phyloP scores from a whole-genome alignment of 2,113 vertebrate species.

The Serinus canaria region DNA sequence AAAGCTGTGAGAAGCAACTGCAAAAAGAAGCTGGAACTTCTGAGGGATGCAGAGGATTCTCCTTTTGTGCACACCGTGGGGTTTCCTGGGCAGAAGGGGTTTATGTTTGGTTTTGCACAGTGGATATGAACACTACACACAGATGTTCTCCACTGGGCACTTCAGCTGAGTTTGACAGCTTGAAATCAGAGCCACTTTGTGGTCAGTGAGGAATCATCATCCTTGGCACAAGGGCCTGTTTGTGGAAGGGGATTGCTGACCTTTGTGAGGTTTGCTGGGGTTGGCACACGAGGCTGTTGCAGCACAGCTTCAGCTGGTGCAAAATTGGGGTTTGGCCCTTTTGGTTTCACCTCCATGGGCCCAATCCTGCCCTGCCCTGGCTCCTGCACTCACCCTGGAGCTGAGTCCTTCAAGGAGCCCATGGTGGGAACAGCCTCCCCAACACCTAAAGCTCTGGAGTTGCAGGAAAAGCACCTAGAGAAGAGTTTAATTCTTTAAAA shows the following conservation, averaged over 20 bases:
- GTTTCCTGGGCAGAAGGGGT: background rate
- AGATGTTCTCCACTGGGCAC: background rate
- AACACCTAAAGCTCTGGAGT: background rate
- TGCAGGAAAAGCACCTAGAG: background rate
- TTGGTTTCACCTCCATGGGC: background rate
- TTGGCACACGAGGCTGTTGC: background rate
- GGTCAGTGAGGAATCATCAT: background rate
- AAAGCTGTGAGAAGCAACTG: background rate
- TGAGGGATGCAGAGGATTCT: background rate
- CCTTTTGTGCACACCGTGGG: background rate
- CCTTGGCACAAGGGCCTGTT: background rate
- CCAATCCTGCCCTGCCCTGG: background rate
- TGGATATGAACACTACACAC: fast-evolving
- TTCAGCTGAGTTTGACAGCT: background rate
- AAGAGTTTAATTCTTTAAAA: background rate
- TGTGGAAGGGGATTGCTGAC: background rate
- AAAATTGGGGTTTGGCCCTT: background rate
- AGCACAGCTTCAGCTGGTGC: background rate
- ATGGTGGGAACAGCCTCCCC: background rate
- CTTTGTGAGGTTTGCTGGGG: background rate
- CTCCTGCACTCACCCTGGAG: background rate
- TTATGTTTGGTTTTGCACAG: background rate
- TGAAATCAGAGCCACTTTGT: background rate
- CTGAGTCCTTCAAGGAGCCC: background rate
- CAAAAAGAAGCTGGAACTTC: background rate